Evolutionary conservation across 2,113 vertebrate species (phyloP), one percentile per base, ranked within the genome.

Genomic region (Dasyurus viverrinus): DNA sequence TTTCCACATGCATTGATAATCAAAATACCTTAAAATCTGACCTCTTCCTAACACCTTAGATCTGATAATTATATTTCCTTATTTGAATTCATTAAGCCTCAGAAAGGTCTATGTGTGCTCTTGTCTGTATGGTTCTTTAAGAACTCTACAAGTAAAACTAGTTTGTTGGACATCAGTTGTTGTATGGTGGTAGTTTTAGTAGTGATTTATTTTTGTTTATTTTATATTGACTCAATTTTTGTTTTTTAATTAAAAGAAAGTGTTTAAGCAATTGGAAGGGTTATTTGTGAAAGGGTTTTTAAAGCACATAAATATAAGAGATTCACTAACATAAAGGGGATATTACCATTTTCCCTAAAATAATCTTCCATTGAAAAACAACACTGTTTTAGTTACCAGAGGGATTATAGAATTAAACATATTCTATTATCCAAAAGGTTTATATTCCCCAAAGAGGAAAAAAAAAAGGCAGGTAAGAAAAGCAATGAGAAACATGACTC

Each of bases 21-120:
- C 42, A 95, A 53, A 89, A 16, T 94, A 91, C 93, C 90, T 97
- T 94, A 84, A 91, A 76, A 47, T 91, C 19, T 94, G 53, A 47
- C 36, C 25, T 90, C 2, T 42, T 76, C 36, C n/a, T 22, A 76
- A 76, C 5, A 22, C n/a, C 6, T 6, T 76, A 42, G 68, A 36
- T 42, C 36, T n/a, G 5, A n/a, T n/a, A 76, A 42, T 42, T 42
- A 16, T 68, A 76, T 22, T 76, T 22, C 4, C 12, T 76, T 76
- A 76, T 76, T 76, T 76, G 68, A 76, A 76, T 76, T 76, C 36
- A 76, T 76, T 76, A n/a, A n/a, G 36, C 68, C n/a, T 68, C 30
- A 36, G 36, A 60, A 68, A 68, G 30, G 60, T 2, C 12, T n/a
- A 76, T n/a, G 3, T 76, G 36, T 76, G 36, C 16, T 16, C 36